These are phyloP conservation scores for Tonatia bakeri DNA, from an alignment of 2,113 vertebrate genomes.

Conservation along the genomic window DNA sequence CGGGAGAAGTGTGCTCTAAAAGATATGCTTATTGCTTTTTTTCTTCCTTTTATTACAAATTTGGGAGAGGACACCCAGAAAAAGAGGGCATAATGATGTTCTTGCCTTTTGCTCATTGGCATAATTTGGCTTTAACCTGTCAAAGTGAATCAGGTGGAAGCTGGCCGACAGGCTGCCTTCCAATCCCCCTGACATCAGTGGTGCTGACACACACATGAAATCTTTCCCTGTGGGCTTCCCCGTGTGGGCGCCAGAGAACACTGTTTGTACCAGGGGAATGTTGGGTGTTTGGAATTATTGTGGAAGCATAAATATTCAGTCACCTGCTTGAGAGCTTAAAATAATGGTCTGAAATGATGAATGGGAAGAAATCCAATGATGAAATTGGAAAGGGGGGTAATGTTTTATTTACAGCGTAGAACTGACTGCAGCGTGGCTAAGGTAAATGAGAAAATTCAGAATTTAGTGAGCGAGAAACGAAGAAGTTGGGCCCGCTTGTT, in stretches of 20 bases:
- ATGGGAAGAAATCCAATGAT: neutral
- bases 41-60: neutral
- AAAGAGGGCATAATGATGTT: neutral
- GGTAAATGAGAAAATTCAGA: neutral
- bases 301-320: neutral
- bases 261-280: neutral
- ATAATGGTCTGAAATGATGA: neutral
- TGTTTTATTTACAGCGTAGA: neutral
- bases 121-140: neutral
- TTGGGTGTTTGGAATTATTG: neutral
- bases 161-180: neutral
- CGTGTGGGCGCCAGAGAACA: neutral
- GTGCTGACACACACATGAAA: neutral
- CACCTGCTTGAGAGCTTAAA: neutral
- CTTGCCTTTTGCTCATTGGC: neutral
- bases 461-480: neutral
- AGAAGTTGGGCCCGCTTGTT: neutral
- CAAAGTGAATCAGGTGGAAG: neutral
- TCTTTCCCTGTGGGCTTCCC: neutral
- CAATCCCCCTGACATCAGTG: neutral
- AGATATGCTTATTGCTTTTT: neutral
- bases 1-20: neutral
- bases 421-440: neutral
- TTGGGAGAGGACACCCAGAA: neutral
- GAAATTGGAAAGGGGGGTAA: neutral